Evolutionary conservation across 2,797 vertebrate genomes (phyloP), one percentile per base, ranked within the genome.

Genomic region (Gallirallus australis): DNA sequence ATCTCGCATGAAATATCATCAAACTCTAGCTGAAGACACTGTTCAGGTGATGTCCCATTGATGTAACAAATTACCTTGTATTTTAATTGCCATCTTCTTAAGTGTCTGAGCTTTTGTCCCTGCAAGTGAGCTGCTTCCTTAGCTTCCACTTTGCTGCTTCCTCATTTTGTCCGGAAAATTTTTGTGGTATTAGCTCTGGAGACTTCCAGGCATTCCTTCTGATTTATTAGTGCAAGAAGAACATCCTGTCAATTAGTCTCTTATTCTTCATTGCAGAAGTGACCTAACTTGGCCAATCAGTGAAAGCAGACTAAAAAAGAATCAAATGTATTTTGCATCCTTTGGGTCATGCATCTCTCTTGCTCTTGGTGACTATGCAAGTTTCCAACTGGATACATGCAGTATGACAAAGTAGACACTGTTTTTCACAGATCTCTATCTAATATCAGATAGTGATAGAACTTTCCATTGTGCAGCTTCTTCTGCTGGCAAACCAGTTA

Each of bases 391-490:
- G 33, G 52, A 72, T 61, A 84, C 56, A 84, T 35, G 30, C 16
- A 28, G 15, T 42, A 65, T 2, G 2, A 81, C 33, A 40, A 89
- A 87, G n/a, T 5, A 70, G 79, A 59, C 40, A 60, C 15, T 4
- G 37, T 63, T 87, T 82, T 93, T 68, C 89, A 91, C 60, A 82
- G 64, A 59, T 77, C 37, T 73, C 76, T 21, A 7, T 63, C 50
- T 87, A 53, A 70, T 28, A 85, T 63, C 56, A 89, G 31, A 56
- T 6, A 40, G 10, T 23, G 17, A 68, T 82, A 78, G 54, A 47
- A 80, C 50, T 65, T 93, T 73, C 23, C 15, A 63, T 54, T 77
- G 52, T 89, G 45, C 50, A 45, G 18, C 48, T 92, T 66, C 70
- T 90, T 33, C 48, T 60, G 16, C 11, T 76, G 66, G 61, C 52